Percentiles rank a stretch among this genome's conserved stretches.
These are phyloP conservation scores for Coregonus sp. DNA, from an alignment of 2,797 vertebrate species.

Conservation along the genomic window DNA sequence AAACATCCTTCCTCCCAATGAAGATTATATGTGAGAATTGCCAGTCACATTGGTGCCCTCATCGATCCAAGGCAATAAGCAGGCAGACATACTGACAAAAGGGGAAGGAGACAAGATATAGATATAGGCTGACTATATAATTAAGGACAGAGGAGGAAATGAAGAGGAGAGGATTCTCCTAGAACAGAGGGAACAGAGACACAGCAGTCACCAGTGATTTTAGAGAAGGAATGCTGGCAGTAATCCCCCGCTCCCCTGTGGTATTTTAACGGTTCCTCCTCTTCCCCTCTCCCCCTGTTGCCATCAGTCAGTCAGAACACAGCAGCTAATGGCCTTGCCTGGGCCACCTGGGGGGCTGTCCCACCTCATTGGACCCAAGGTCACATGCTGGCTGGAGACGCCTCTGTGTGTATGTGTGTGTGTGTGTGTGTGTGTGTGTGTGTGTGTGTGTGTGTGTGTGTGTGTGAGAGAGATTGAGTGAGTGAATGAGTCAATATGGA, in stretches of 20 bases:
- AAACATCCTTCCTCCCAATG: too few relatives aligned
- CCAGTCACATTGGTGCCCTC: slow-evolving; percentile 35
- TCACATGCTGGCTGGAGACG: slow-evolving; percentile 2
- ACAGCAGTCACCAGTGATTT: background rate
- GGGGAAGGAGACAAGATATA: slow-evolving; percentile 13
- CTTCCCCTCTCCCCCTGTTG: slow-evolving; percentile 28
- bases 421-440: background rate
- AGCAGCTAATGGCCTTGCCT: slow-evolving; percentile 27
- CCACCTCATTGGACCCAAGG: slow-evolving; percentile 14
- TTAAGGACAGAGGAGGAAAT: background rate
- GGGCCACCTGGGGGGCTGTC: slow-evolving; percentile 20
- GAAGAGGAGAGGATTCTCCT: too few relatives aligned
- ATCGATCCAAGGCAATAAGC: slow-evolving; percentile 28
- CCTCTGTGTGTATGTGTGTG: background rate
- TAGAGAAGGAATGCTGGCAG: slow-evolving; percentile 30
- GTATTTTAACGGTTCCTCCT: slow-evolving; percentile 42
- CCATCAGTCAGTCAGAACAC: slow-evolving; percentile 35
- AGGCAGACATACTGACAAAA: slow-evolving; percentile 16
- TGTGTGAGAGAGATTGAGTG: background rate
- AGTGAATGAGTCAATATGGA: background rate
- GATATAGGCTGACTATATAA: background rate
- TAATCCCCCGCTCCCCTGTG: slow-evolving; percentile 40
- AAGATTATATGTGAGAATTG: too few relatives aligned
- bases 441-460: background rate
- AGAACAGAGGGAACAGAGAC: background rate